Conservation (phyloP, 2,113 vertebrate species). For the Leptobrachium ailaonicum region DNA sequence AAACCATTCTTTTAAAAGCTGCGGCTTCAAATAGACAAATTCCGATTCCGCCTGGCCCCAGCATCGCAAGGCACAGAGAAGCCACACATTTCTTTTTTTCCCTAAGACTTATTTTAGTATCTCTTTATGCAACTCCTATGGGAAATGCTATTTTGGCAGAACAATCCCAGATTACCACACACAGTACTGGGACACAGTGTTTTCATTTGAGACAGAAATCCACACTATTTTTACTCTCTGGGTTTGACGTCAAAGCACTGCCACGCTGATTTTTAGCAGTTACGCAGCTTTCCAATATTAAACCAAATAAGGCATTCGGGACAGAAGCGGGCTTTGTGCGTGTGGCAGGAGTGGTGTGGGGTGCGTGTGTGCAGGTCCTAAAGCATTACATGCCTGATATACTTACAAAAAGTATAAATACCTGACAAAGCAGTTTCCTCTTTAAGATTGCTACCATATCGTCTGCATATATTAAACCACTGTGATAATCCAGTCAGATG, state of each 20-base stretch:
- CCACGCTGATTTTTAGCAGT: slow-evolving; percentile 17
- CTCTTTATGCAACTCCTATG: slow-evolving; percentile 42
- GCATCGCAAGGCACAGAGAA: slow-evolving; percentile 59
- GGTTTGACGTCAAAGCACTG: slow-evolving; percentile 39
- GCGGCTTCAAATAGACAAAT: slow-evolving; percentile 1
- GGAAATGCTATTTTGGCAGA: slow-evolving; percentile 45
- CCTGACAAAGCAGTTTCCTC: background rate
- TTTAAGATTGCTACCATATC: background rate
- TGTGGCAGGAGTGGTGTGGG: background rate
- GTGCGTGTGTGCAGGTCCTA: background rate
- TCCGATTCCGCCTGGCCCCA: slow-evolving; percentile 35
- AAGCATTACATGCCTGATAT: background rate
- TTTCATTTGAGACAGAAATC: slow-evolving; percentile 38
- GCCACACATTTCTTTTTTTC: slow-evolving; percentile 19
- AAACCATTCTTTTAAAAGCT: too few species aligned
- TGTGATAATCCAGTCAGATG: background rate
- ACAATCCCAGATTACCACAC: slow-evolving; percentile 45
- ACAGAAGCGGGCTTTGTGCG: background rate
- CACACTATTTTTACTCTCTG: slow-evolving; percentile 40
- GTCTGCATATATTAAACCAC: background rate
- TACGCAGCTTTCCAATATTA: slow-evolving; percentile 31
- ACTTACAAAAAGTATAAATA: background rate
- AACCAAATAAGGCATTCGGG: slow-evolving; percentile 41
- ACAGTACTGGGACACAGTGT: slow-evolving; percentile 41
- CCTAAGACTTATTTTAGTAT: slow-evolving; percentile 33